A percentile compares a stretch with the other conserved stretches of the same genome.
These are phyloP conservation scores for Caenorhabditis inopinata DNA, from an alignment of 1,140 invertebrate species.

Conservation along the genomic window DNA sequence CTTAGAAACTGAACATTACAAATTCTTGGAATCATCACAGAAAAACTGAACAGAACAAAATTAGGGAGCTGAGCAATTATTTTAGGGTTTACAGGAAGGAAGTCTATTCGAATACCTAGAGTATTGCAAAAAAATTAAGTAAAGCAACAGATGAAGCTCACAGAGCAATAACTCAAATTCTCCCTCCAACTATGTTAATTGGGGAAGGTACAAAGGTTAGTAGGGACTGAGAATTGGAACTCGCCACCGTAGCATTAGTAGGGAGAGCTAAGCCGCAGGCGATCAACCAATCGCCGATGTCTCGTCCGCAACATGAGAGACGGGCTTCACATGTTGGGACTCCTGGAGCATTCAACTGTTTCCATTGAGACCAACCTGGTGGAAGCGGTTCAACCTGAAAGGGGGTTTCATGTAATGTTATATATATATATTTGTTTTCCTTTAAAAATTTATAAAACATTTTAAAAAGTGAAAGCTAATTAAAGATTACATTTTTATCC, in stretches of 20 bases:
- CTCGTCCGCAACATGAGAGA: slow-evolving; percentile 36
- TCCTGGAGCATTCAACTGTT: slow-evolving; percentile 42
- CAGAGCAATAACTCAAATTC: background rate
- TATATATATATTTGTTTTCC: no score
- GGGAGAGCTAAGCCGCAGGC: slow-evolving; percentile 37
- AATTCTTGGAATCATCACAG: background rate
- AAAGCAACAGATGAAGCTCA: background rate
- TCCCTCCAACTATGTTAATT: background rate
- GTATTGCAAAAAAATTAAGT: background rate
- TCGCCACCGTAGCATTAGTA: background rate
- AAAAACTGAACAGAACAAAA: background rate
- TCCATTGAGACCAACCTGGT: slow-evolving; percentile 38
- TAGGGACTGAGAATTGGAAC: background rate
- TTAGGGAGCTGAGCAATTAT: background rate
- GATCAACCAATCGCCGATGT: slow-evolving; percentile 44
- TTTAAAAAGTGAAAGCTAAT: no score
- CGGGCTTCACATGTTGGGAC: slow-evolving; percentile 39
- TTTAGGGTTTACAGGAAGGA: no score
- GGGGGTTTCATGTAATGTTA: no score
- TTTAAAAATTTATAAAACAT: no score
- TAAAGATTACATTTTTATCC: no score
- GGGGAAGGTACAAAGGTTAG: background rate
- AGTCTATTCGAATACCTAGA: background rate
- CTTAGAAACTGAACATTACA: background rate
- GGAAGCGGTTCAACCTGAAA: slow-evolving; percentile 6